Evolutionary conservation across 2,797 vertebrate species (phyloP).

Genomic region (Syngnathus rostellatus): DNA sequence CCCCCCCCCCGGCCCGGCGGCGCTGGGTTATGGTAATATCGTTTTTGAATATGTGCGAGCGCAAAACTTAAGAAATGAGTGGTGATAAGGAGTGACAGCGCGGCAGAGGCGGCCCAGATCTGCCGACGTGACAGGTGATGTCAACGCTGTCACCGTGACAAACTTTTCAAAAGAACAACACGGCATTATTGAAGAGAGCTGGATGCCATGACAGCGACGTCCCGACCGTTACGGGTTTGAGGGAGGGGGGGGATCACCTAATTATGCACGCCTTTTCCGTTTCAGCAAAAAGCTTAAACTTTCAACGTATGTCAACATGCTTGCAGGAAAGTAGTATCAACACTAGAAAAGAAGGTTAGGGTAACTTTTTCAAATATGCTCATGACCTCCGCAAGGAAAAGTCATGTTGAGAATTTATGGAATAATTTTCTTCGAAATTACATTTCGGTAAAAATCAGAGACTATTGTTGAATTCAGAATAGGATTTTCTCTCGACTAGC

Average conservation of each 20-base stretch:
- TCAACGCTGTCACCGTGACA: constrained; percentile 76
- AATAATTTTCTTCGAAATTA: background rate
- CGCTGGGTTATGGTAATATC: constrained; percentile 70
- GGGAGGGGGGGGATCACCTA: constrained; percentile 50
- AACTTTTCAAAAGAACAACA: constrained; percentile 74
- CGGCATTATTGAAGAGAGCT: constrained; percentile 62
- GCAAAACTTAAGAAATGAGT: constrained; percentile 74
- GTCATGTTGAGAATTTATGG: background rate
- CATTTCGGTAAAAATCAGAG: background rate
- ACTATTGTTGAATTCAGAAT: too few species aligned
- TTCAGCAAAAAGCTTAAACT: constrained; percentile 56
- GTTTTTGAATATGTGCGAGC: constrained; percentile 71
- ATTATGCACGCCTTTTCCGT: constrained; percentile 56
- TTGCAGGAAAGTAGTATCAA: constrained; percentile 21
- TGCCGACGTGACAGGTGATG: constrained; percentile 70
- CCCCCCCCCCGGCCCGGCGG: constrained; percentile 69
- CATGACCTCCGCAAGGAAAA: background rate
- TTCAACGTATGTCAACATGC: constrained; percentile 62
- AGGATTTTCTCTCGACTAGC: too few species aligned
- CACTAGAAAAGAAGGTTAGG: background rate
- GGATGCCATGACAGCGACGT: constrained; percentile 60
- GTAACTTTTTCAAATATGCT: background rate
- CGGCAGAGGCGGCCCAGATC: constrained; percentile 70
- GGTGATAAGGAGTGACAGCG: constrained; percentile 76
- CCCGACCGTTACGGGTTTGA: constrained; percentile 49